Base-by-base conservation (phyloP, 2,113 vertebrate species). In the Excalfactoria chinensis region DNA sequence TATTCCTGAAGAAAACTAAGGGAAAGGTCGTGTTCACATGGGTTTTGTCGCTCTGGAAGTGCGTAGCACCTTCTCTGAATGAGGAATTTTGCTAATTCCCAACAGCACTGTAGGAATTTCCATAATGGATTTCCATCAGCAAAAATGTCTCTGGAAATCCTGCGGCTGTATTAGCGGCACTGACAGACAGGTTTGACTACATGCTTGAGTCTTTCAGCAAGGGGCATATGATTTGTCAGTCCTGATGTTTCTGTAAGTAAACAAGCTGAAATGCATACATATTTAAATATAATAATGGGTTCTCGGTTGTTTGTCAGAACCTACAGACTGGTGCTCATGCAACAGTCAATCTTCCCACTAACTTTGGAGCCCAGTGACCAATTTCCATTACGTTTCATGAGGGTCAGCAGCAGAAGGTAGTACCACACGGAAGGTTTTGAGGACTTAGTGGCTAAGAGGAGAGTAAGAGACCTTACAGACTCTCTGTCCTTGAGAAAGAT, bases 21-120 rank as follows among this genome's bases (percentile, higher is more conserved):
- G 64, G 84, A 93, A 95, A 89, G 82, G 87, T 95, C 71, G 41
- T 11, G 34, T 85, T 94, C 81, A 84, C 80, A 66, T 84, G 77
- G 20, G 6, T 82, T 84, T 92, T 78, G 70, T 87, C 49, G 46
- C 71, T 87, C 40, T 76, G 63, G 25, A 87, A 90, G 32, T 62
- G 41, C 41, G 1, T 68, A 35, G 73, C 11, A 9, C 49, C 84
- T 84, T 56, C 56, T 88, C 21, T 6, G 35, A 64, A 37, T 13
- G 37, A 80, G 68, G 77, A 85, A 83, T 70, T 30, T 20, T 83
- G 51, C 75, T 55, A 41, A 77, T 83, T 95, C 82, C 46, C 41
- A 70, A 3, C 13, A 92, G 41, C 66, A 11, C 58, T 22, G 5
- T 19, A 64, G 59, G 71, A 79, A 73, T 85, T 92, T 83, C 79